A percentile compares a stretch with the other conserved stretches of the same genome.
Conservation (phyloP, 2,888 invertebrate genomes). For the Tiliacea citrago region DNA sequence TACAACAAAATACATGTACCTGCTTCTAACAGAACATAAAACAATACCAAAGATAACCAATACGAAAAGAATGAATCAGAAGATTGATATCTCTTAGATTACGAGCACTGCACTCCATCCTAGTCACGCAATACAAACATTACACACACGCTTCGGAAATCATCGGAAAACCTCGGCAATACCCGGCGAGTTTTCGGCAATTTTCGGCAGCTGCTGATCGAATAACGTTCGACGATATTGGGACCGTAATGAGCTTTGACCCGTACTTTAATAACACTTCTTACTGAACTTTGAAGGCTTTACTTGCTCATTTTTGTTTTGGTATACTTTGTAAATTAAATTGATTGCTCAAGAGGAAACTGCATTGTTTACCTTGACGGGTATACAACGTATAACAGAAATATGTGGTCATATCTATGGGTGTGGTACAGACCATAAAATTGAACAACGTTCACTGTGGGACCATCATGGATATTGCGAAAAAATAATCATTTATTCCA, state of each 20-base stretch:
- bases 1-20: background rate
- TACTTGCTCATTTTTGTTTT: constrained; percentile 12
- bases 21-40: background rate
- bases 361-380: background rate
- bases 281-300: constrained; percentile 18
- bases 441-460: no score
- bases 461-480: no score
- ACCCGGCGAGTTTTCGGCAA: constrained; percentile 33
- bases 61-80: constrained; percentile 52
- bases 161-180: constrained; percentile 36
- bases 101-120: constrained; percentile 41
- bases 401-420: no score
- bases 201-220: constrained; percentile 53
- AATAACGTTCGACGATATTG: constrained; percentile 53
- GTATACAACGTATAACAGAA: background rate
- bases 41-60: constrained; percentile 32
- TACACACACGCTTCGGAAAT: constrained; percentile 50
- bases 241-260: constrained; percentile 38
- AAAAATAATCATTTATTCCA: no score
- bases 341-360: background rate
- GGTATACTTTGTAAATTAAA: background rate
- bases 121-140: constrained; percentile 59
- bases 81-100: constrained; percentile 59
- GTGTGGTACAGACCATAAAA: no score
- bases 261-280: constrained; percentile 57